phyloP scores from a whole-genome alignment of 2,797 vertebrate species.

The Sebastes dallii region DNA sequence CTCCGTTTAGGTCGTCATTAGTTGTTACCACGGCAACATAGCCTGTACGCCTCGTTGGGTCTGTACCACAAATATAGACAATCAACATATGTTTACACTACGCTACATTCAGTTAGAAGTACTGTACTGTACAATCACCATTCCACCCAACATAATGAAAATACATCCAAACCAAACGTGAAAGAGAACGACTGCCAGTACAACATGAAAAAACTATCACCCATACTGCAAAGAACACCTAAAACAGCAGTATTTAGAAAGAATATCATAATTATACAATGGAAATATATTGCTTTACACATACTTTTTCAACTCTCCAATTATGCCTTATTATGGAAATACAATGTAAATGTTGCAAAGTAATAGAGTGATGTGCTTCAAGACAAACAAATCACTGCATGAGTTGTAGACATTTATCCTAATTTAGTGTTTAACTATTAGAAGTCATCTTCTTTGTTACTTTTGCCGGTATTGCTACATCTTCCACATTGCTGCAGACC shows the following conservation, averaged over 20 bases:
- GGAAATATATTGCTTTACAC: not conserved
- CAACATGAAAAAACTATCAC: not conserved
- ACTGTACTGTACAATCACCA: not conserved
- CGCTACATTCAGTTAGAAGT: not conserved
- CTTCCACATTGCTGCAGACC: not conserved
- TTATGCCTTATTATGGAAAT: not conserved
- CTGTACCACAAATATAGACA: not conserved
- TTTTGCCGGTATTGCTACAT: not conserved
- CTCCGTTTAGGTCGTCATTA: not conserved
- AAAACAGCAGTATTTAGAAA: not conserved
- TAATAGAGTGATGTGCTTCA: not conserved
- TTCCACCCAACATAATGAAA: not conserved
- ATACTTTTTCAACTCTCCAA: not conserved
- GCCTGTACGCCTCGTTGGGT: not conserved
- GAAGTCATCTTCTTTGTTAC: not conserved
- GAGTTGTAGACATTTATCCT: not conserved
- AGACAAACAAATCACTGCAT: not conserved
- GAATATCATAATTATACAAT: not conserved
- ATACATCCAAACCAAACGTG: not conserved
- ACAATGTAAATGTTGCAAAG: not conserved
- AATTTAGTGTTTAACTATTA: not conserved
- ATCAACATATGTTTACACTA: not conserved
- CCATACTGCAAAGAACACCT: not conserved
- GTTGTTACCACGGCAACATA: conserved; percentile 3
- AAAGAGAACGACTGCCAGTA: not conserved